phyloP scores from a whole-genome alignment of 2,113 vertebrate genomes.

The Dicentrarchus labrax region DNA sequence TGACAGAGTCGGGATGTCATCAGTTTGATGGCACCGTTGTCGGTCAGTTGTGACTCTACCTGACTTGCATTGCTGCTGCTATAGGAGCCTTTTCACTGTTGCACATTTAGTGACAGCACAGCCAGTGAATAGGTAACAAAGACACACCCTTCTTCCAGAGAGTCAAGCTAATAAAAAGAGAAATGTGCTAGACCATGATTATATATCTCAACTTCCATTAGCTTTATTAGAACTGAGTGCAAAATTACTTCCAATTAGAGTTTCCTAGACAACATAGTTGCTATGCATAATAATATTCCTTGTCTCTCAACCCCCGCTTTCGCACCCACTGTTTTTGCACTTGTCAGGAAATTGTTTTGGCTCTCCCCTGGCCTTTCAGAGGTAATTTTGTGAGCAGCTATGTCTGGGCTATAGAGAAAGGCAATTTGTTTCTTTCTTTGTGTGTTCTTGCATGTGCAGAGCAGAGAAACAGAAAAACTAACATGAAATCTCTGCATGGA shows the following conservation, averaged over 20 bases:
- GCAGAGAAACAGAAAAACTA: neutral
- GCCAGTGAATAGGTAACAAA: constrained; percentile 6
- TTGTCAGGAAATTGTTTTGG: constrained; percentile 74
- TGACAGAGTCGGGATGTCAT: constrained; percentile 70
- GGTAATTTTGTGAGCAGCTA: constrained; percentile 59
- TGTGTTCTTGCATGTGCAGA: constrained; percentile 36
- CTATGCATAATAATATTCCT: constrained; percentile 65
- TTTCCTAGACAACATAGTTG: constrained; percentile 72
- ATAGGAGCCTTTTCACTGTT: constrained; percentile 4
- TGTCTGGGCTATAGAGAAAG: constrained; percentile 56
- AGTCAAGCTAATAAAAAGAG: constrained; percentile 44
- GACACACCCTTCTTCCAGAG: constrained; percentile 35
- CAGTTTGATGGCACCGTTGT: constrained; percentile 48
- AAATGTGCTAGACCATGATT: constrained; percentile 48
- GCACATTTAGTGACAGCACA: constrained; percentile 25
- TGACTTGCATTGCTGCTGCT: constrained; percentile 14
- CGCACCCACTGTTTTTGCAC: constrained; percentile 52
- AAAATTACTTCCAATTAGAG: constrained; percentile 80
- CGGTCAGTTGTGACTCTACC: constrained; percentile 33
- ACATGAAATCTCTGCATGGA: neutral
- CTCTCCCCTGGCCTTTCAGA: constrained; percentile 57
- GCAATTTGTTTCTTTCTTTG: constrained; percentile 49
- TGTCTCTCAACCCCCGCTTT: constrained; percentile 40
- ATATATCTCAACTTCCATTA: constrained; percentile 66
- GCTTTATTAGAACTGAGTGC: constrained; percentile 74